These are phyloP conservation scores for Dioctria linearis DNA, from an alignment of 2,888 invertebrate genomes.

Conservation along the genomic window DNA sequence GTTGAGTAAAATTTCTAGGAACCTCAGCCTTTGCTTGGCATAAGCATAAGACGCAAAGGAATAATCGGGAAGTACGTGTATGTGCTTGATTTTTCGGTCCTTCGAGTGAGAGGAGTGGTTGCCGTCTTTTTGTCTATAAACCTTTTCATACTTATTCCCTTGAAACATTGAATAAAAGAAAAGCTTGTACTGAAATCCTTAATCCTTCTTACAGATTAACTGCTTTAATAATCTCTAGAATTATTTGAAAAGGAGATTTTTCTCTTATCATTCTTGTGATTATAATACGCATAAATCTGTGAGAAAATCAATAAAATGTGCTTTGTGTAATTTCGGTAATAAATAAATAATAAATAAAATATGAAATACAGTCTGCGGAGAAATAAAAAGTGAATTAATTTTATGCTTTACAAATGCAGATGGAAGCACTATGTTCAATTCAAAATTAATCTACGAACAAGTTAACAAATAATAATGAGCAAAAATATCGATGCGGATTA, in stretches of 20 bases:
- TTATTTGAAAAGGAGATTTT: neutral
- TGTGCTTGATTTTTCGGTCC: slow-evolving; percentile 26
- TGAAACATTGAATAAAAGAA: no score
- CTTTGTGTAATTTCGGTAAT: neutral
- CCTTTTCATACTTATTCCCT: neutral
- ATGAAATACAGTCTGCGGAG: no score
- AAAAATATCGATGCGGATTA: slow-evolving; percentile 61
- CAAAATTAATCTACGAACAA: neutral
- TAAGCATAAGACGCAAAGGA: slow-evolving; percentile 3
- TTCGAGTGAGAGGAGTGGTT: slow-evolving; percentile 48
- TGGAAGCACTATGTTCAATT: slow-evolving; percentile 23
- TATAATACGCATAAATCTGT: slow-evolving; percentile 37
- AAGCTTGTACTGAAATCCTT: no score
- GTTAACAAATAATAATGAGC: slow-evolving; percentile 60
- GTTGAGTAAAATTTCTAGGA: slow-evolving; percentile 10
- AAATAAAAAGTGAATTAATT: neutral
- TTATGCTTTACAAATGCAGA: neutral
- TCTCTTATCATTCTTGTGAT: neutral
- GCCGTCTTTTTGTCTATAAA: slow-evolving; percentile 18
- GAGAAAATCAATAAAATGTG: slow-evolving; percentile 54
- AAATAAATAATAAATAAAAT: no score
- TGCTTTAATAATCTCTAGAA: neutral
- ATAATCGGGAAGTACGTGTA: slow-evolving; percentile 25
- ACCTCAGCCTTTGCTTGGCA: slow-evolving; percentile 17
- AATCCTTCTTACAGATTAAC: no score